A percentile compares a stretch with the other conserved stretches of the same genome.
phyloP scores from a whole-genome alignment of 2,797 vertebrate genomes.

The Falco berigora region DNA sequence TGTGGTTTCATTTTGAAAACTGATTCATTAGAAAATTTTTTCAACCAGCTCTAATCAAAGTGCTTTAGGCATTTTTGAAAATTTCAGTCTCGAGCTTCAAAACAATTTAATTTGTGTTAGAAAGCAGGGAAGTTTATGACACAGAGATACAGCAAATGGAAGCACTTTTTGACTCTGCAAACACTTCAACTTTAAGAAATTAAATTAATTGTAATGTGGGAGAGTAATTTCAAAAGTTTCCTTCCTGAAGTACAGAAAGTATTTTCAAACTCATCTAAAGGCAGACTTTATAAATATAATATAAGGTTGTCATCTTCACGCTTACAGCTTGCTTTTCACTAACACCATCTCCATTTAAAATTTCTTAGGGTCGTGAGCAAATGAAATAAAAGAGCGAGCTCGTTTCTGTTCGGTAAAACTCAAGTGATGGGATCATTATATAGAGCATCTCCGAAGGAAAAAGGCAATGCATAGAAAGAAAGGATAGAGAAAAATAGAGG shows the following conservation, averaged over 20 bases:
- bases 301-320: slow-evolving; percentile 50
- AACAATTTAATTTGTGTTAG: slow-evolving; percentile 1
- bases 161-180: slow-evolving; percentile 39
- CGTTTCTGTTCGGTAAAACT: slow-evolving; percentile 5
- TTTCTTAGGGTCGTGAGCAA: slow-evolving; percentile 25
- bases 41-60: slow-evolving; percentile 40
- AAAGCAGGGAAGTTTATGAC: slow-evolving; percentile 24
- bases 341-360: slow-evolving; percentile 1
- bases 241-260: slow-evolving; percentile 36
- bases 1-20: background rate
- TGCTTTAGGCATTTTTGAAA: slow-evolving; percentile 18
- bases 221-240: slow-evolving; percentile 67
- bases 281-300: slow-evolving; percentile 64
- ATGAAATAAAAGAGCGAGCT: slow-evolving; percentile 5
- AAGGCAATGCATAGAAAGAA: background rate
- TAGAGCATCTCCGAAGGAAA: slow-evolving; percentile 10
- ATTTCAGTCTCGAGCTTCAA: background rate
- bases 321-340: slow-evolving; percentile 1
- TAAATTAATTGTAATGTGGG: slow-evolving; percentile 67
- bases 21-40: slow-evolving; percentile 14
- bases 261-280: slow-evolving; percentile 48
- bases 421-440: background rate
- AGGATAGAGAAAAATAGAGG: background rate
- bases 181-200: slow-evolving; percentile 53
- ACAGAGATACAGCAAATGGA: slow-evolving; percentile 10